phyloP scores from a whole-genome alignment of 2,113 vertebrate genomes.

The Sphaerodactylus townsendi region DNA sequence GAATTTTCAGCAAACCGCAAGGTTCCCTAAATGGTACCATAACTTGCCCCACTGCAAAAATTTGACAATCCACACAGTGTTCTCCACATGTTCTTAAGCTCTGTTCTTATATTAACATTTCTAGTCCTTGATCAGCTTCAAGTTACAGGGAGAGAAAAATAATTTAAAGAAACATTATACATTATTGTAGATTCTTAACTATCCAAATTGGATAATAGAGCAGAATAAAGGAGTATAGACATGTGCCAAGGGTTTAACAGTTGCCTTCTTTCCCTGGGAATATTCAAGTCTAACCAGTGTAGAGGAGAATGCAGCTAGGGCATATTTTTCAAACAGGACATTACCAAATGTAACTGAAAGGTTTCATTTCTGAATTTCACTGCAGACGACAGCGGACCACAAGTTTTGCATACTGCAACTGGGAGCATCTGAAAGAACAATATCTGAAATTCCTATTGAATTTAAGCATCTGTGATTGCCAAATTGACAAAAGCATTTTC shows the following conservation, averaged over 20 bases:
- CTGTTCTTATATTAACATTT: background rate
- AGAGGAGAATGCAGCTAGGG: background rate
- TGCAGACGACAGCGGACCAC: background rate
- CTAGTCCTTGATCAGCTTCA: background rate
- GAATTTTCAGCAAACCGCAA: too few relatives aligned
- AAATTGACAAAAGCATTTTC: background rate
- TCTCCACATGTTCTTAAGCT: background rate
- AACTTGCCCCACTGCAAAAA: too few relatives aligned
- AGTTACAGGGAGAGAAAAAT: background rate
- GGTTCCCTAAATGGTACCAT: too few relatives aligned
- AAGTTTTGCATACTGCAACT: background rate
- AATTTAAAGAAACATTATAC: background rate
- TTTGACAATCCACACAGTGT: too few relatives aligned
- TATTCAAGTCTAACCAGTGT: background rate
- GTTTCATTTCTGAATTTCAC: background rate
- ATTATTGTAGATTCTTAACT: background rate
- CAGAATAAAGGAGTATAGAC: background rate
- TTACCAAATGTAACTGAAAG: background rate
- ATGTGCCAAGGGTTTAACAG: background rate
- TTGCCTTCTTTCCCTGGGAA: background rate
- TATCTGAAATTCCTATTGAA: background rate
- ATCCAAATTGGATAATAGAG: background rate
- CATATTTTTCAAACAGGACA: background rate
- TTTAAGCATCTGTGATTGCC: constrained; percentile 20
- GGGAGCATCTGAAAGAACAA: background rate